These are phyloP conservation scores for Hyposoter dolosus DNA, from an alignment of 2,888 invertebrate species.

Conservation along the genomic window DNA sequence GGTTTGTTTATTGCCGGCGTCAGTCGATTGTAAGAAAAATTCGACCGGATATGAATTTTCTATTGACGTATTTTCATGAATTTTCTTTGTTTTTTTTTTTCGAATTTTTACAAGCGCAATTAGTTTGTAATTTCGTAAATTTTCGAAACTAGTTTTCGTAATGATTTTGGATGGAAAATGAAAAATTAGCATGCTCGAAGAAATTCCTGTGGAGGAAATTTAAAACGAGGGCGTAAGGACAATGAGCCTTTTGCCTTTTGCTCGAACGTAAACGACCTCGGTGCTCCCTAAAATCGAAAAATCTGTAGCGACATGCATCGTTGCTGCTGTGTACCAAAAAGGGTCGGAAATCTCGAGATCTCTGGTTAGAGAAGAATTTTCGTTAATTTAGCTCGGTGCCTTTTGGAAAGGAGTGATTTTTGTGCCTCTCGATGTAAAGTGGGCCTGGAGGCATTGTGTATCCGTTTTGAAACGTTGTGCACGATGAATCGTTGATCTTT, in stretches of 20 bases:
- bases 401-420: slow-evolving; percentile 66
- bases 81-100: neutral
- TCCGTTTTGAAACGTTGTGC: slow-evolving; percentile 44
- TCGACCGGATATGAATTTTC: too few species aligned
- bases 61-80: too few species aligned
- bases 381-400: slow-evolving; percentile 43
- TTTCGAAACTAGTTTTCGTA: neutral
- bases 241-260: slow-evolving; percentile 24
- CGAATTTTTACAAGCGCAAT: neutral
- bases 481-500: slow-evolving; percentile 68
- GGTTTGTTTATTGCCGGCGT: slow-evolving; percentile 1
- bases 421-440: slow-evolving; percentile 63
- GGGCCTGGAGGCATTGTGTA: slow-evolving; percentile 57
- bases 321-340: slow-evolving; percentile 30
- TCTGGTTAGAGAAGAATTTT: neutral
- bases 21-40: neutral
- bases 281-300: slow-evolving; percentile 12
- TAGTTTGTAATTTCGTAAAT: neutral
- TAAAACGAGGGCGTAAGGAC: neutral
- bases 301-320: slow-evolving; percentile 32
- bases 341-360: slow-evolving; percentile 10
- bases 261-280: slow-evolving; percentile 50
- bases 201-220: neutral
- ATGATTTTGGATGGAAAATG: neutral
- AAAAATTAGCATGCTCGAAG: slow-evolving; percentile 8